Evolutionary conservation across 1,140 invertebrate genomes (phyloP).

Genomic region (Sitodiplosis mosellana): DNA sequence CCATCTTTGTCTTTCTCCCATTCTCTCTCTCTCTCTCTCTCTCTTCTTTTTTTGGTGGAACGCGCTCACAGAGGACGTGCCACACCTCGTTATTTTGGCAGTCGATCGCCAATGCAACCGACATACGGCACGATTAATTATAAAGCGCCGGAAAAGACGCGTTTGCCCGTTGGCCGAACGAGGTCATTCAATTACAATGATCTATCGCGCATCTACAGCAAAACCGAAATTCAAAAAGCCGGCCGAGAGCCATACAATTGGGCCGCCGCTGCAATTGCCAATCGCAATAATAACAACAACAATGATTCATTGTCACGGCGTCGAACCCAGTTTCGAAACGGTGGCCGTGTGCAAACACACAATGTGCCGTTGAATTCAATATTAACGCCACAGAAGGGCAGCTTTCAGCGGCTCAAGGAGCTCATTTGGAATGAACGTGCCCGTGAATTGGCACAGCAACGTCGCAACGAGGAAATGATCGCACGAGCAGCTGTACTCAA

Average conservation of each 20-base stretch:
- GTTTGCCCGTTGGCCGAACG: not conserved
- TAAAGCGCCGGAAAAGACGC: too few species aligned
- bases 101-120: too few species aligned
- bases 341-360: slow-evolving; percentile 2
- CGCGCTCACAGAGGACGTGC: too few species aligned
- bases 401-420: slow-evolving; percentile 42
- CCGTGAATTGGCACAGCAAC: slow-evolving; percentile 42
- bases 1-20: too few species aligned
- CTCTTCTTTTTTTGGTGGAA: too few species aligned
- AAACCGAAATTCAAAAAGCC: slow-evolving; percentile 26
- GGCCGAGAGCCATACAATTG: slow-evolving; percentile 40
- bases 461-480: slow-evolving; percentile 37
- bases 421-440: slow-evolving; percentile 41
- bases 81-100: too few species aligned
- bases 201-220: slow-evolving; percentile 5
- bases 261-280: slow-evolving; percentile 16
- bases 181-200: not conserved
- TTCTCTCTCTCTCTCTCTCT: too few species aligned
- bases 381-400: slow-evolving; percentile 32
- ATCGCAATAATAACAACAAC: not conserved
- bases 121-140: too few species aligned
- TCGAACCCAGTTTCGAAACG: not conserved
- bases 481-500: slow-evolving; percentile 33
- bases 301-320: not conserved
- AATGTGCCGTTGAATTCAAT: not conserved